Evolutionary conservation across 2,888 invertebrate species (phyloP).

Genomic region (Linnaemya tessellans): DNA sequence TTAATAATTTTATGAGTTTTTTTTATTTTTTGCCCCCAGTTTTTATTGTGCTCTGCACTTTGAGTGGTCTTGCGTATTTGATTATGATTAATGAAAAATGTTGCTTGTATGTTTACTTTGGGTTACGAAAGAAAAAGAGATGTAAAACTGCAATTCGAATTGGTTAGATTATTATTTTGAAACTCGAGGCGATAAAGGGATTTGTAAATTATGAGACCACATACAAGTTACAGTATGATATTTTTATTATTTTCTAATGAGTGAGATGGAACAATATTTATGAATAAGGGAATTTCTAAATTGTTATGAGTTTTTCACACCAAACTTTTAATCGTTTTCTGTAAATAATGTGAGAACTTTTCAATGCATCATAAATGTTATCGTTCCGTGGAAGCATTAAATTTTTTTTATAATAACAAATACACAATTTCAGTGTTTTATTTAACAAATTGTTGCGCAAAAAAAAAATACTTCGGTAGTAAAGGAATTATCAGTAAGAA

Average conservation of each 20-base stretch:
- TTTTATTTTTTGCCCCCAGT: neutral
- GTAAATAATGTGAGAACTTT: too few relatives aligned
- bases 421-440: too few relatives aligned
- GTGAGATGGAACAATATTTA: too few relatives aligned
- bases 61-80: constrained; percentile 27
- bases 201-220: neutral
- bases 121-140: neutral
- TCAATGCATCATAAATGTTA: too few relatives aligned
- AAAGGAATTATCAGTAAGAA: too few relatives aligned
- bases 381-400: too few relatives aligned
- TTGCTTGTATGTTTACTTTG: neutral
- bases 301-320: neutral
- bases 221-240: neutral
- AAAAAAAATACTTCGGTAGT: too few relatives aligned
- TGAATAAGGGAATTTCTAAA: neutral
- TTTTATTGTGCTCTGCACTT: neutral
- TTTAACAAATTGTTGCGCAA: too few relatives aligned
- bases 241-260: neutral
- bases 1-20: constrained; percentile 55
- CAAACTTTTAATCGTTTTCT: neutral
- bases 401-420: too few relatives aligned
- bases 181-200: neutral
- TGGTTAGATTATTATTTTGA: neutral
- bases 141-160: neutral
- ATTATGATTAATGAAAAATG: constrained; percentile 54